A percentile compares a stretch with the other conserved stretches of the same genome.
Conservation (phyloP, 2,888 invertebrate species). For the Agrochola lota region DNA sequence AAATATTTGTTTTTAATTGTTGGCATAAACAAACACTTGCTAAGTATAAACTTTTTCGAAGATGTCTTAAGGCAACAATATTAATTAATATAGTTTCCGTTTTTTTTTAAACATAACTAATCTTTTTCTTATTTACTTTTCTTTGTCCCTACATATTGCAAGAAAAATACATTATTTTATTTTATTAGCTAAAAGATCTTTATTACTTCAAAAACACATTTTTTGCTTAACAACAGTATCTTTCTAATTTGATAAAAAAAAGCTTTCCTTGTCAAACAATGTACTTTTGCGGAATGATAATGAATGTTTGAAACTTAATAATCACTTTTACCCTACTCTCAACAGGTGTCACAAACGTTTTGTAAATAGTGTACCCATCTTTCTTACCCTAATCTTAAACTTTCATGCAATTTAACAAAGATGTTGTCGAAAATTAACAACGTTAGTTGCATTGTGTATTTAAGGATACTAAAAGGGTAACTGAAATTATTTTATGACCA, state of each 20-base stretch:
- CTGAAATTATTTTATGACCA: not conserved
- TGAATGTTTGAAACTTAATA: slow-evolving; percentile 26
- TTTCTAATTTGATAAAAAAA: not conserved
- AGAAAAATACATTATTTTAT: slow-evolving; percentile 4
- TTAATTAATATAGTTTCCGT: not conserved
- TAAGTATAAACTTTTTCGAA: slow-evolving; percentile 14
- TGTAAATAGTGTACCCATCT: not conserved
- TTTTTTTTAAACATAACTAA: not conserved
- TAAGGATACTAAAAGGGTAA: not conserved
- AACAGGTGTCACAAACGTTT: slow-evolving; percentile 6
- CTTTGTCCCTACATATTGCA: not conserved
- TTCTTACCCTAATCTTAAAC: slow-evolving; percentile 41
- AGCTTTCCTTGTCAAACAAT: not conserved
- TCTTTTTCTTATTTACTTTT: not conserved
- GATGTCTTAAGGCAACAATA: slow-evolving; percentile 6
- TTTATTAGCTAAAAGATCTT: not conserved
- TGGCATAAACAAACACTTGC: slow-evolving; percentile 22
- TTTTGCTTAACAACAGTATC: not conserved
- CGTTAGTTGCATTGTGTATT: too few species aligned
- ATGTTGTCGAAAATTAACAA: too few species aligned
- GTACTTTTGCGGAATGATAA: slow-evolving; percentile 6
- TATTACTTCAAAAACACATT: not conserved
- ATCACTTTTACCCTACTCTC: slow-evolving; percentile 29
- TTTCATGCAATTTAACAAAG: not conserved
- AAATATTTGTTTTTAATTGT: not conserved